phyloP scores from a whole-genome alignment of 2,113 vertebrate genomes.

The Leptobrachium ailaonicum region DNA sequence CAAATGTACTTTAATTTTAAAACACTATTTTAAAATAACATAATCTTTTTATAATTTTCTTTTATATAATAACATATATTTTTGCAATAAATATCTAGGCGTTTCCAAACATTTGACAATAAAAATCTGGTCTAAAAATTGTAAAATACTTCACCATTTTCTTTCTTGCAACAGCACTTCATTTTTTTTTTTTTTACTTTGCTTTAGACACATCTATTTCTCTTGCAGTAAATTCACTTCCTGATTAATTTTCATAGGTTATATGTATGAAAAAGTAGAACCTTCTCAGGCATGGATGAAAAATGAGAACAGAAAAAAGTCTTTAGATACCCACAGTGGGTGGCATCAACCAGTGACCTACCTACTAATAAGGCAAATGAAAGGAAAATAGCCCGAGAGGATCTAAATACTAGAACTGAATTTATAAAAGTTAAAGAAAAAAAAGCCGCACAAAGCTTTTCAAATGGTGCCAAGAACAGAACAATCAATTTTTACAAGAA shows the following conservation, averaged over 20 bases:
- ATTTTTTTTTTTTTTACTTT: conserved; percentile 17
- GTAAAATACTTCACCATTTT: background rate
- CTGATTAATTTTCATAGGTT: conserved; percentile 54
- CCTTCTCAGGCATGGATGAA: conserved; percentile 58
- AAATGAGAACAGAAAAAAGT: conserved; percentile 58
- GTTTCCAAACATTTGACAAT: too few relatives aligned
- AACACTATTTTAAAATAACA: too few relatives aligned
- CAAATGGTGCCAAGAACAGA: conserved; percentile 53
- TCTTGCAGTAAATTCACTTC: conserved; percentile 25
- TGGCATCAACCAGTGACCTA: conserved; percentile 65
- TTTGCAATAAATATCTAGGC: too few relatives aligned
- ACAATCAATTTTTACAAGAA: conserved; percentile 54
- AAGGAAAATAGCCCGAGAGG: conserved; percentile 64
- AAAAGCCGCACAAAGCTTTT: conserved; percentile 44
- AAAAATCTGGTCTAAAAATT: too few relatives aligned
- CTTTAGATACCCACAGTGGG: conserved; percentile 67
- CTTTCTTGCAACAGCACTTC: background rate
- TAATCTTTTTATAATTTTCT: too few relatives aligned
- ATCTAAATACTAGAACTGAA: conserved; percentile 57
- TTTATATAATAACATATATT: too few relatives aligned
- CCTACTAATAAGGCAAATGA: conserved; percentile 68
- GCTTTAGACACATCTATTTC: conserved; percentile 22
- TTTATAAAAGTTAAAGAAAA: conserved; percentile 53
- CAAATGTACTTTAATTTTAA: too few relatives aligned
- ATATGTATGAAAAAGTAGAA: conserved; percentile 57